Percentiles rank a stretch among this genome's conserved stretches.
These are phyloP conservation scores for Siphamia tubifer DNA, from an alignment of 2,113 vertebrate species.

Conservation along the genomic window DNA sequence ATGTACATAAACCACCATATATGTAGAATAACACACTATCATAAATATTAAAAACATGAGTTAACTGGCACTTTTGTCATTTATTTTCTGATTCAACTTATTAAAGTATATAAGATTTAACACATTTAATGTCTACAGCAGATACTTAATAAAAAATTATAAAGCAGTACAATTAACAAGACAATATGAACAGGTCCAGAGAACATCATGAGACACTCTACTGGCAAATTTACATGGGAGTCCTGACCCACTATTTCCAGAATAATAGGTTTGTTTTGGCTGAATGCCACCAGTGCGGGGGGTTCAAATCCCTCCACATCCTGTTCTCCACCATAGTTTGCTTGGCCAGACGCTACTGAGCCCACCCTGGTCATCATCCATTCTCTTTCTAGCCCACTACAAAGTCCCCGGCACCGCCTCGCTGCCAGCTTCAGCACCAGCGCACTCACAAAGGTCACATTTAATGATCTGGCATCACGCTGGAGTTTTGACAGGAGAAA, in stretches of 20 bases:
- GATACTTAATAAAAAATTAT: too few species aligned
- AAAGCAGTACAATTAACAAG: too few species aligned
- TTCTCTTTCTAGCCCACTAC: conserved; percentile 71
- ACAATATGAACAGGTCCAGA: too few species aligned
- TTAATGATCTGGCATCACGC: conserved; percentile 62
- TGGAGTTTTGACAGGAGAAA: conserved; percentile 33
- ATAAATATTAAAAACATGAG: too few species aligned
- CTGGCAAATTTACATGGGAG: neutral
- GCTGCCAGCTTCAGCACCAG: conserved; percentile 41
- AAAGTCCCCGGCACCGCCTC: conserved; percentile 49
- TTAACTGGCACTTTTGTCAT: too few species aligned
- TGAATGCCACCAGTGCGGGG: conserved; percentile 14
- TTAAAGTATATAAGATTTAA: too few species aligned
- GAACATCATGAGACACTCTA: neutral
- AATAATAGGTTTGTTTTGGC: conserved; percentile 36
- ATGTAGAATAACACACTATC: too few species aligned
- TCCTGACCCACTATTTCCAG: neutral
- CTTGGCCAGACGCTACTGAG: conserved; percentile 21
- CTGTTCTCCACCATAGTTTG: conserved; percentile 3
- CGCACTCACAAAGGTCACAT: conserved; percentile 66
- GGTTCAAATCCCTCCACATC: conserved; percentile 15
- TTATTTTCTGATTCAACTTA: too few species aligned
- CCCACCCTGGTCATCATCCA: conserved; percentile 64
- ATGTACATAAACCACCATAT: too few species aligned
- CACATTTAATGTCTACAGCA: too few species aligned